Evolutionary conservation across 2,888 invertebrate species (phyloP).

Genomic region (Cepaea hortensis): DNA sequence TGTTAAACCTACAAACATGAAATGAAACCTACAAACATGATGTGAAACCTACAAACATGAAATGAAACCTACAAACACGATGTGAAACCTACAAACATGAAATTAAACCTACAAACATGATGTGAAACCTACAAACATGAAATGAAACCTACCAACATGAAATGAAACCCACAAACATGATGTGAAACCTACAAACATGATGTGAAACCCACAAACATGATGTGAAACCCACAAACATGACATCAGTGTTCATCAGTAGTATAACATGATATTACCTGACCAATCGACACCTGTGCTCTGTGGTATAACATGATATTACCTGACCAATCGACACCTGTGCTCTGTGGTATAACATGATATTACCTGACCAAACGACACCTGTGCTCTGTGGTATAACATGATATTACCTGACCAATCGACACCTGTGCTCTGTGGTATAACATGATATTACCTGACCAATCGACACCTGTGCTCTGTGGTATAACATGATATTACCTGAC

Average conservation of each 20-base stretch:
- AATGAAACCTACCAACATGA: too few relatives aligned
- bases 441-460: slow-evolving; percentile 78
- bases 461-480: slow-evolving; percentile 83
- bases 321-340: slow-evolving; percentile 83
- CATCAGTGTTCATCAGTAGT: not conserved
- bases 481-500: slow-evolving; percentile 72
- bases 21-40: too few relatives aligned
- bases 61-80: too few relatives aligned
- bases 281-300: slow-evolving; percentile 85
- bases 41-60: too few relatives aligned
- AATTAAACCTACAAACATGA: too few relatives aligned
- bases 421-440: slow-evolving; percentile 80
- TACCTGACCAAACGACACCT: slow-evolving; percentile 83
- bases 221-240: not conserved
- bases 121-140: too few relatives aligned
- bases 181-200: too few relatives aligned
- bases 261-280: slow-evolving; percentile 72
- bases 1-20: too few relatives aligned
- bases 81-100: too few relatives aligned
- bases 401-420: slow-evolving; percentile 81
- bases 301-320: slow-evolving; percentile 53
- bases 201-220: too few relatives aligned
- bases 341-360: slow-evolving; percentile 76
- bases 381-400: slow-evolving; percentile 77
- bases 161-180: too few relatives aligned